A percentile compares a stretch with the other conserved stretches of the same genome.
These are phyloP conservation scores for Streptopelia turtur DNA, from an alignment of 2,797 vertebrate genomes.

Conservation along the genomic window DNA sequence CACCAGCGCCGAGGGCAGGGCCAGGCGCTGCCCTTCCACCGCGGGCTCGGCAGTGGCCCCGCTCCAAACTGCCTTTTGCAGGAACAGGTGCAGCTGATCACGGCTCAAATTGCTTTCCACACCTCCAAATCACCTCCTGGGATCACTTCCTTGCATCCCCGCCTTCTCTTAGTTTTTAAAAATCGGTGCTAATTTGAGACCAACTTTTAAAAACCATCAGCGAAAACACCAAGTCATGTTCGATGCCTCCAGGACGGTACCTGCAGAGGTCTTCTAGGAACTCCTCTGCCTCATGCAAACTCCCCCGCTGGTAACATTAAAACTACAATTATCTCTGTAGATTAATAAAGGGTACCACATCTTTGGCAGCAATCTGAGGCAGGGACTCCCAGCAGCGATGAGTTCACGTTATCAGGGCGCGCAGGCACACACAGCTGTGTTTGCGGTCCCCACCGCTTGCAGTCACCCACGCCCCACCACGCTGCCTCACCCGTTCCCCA, in stretches of 20 bases:
- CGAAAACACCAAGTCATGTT: rapidly evolving
- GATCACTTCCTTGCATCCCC: neutral
- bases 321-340: neutral
- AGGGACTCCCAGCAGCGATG: neutral
- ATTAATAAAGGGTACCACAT: neutral
- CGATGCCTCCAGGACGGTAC: neutral
- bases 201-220: neutral
- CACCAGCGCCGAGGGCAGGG: neutral
- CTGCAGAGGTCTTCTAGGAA: neutral
- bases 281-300: neutral
- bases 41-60: rapidly evolving
- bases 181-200: neutral
- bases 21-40: neutral
- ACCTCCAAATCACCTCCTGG: neutral
- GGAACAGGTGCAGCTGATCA: rapidly evolving
- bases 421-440: neutral
- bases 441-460: neutral
- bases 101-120: neutral
- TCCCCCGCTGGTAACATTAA: neutral
- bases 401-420: neutral
- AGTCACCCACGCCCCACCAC: neutral
- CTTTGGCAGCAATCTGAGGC: neutral
- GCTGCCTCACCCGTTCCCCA: neutral
- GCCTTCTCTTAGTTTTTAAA: neutral
- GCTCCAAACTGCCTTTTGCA: neutral